phyloP scores from a whole-genome alignment of 2,888 invertebrate species.

The Ptychoptera albimana region DNA sequence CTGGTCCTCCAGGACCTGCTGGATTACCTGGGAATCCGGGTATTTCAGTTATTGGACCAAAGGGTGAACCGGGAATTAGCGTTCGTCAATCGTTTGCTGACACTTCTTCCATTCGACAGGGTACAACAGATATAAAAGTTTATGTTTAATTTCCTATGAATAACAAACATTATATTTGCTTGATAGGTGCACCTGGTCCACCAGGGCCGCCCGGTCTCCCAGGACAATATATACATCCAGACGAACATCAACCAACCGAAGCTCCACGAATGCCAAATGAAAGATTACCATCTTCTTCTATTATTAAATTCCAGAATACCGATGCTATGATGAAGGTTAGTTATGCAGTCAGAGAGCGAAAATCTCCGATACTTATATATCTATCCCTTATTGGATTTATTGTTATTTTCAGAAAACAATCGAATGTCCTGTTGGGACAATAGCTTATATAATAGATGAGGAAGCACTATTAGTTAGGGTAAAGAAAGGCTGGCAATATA shows the following conservation, averaged over 20 bases:
- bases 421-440: constrained; percentile 59
- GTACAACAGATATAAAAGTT: constrained; percentile 6
- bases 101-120: too few species aligned
- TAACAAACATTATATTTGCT: not conserved
- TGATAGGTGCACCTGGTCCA: constrained; percentile 2
- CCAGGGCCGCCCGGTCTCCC: constrained; percentile 1
- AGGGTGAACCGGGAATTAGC: constrained; percentile 61
- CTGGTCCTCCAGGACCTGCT: constrained; percentile 53
- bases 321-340: too few species aligned
- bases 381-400: constrained; percentile 1
- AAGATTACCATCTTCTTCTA: too few species aligned
- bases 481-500: constrained; percentile 87
- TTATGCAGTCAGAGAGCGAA: too few species aligned
- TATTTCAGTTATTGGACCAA: constrained; percentile 57
- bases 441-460: constrained; percentile 84
- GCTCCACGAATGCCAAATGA: too few species aligned
- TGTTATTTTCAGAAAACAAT: too few species aligned
- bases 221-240: not conserved
- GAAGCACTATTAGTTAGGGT: constrained; percentile 81
- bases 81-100: constrained; percentile 18
- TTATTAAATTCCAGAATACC: too few species aligned
- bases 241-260: too few species aligned
- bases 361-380: not conserved
- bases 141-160: constrained; percentile 8
- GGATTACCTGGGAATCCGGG: constrained; percentile 42